Evolutionary conservation across 2,113 vertebrate genomes (phyloP).

Genomic region (Procavia capensis): DNA sequence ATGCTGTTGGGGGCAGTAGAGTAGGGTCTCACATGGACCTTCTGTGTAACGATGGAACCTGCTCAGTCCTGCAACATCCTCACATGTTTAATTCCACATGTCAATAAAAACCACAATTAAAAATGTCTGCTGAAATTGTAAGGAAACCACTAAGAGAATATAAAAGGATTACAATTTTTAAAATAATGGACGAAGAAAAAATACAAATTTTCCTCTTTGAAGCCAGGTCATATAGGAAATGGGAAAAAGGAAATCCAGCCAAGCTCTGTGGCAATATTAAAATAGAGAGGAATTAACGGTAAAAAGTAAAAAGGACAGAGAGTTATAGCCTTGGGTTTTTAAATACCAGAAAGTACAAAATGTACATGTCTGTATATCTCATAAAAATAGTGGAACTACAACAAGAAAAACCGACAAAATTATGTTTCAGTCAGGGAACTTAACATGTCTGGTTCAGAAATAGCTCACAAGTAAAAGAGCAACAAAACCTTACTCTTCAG

Average conservation of each 20-base stretch:
- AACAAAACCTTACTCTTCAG: not conserved
- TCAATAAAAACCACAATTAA: not conserved
- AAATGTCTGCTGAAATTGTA: not conserved
- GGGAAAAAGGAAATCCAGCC: not conserved
- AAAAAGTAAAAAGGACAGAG: no score
- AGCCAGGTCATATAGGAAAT: not conserved
- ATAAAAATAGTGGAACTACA: not conserved
- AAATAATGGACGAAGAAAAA: not conserved
- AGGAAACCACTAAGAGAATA: not conserved
- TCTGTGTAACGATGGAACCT: no score
- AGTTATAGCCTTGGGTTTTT: no score
- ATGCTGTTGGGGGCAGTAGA: no score
- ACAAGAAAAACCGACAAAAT: not conserved
- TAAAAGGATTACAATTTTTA: not conserved
- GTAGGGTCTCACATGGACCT: no score
- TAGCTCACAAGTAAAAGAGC: not conserved
- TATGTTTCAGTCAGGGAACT: not conserved
- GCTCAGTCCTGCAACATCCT: no score
- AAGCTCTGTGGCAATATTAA: not conserved
- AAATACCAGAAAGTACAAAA: no score
- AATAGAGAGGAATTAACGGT: not conserved
- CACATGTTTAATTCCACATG: not conserved
- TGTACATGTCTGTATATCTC: no score
- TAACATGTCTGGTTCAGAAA: not conserved
- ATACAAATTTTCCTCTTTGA: not conserved